A percentile compares a stretch with the other conserved stretches of the same genome.
These are phyloP conservation scores for Callospermophilus lateralis DNA, from an alignment of 2,113 vertebrate species.

Conservation along the genomic window DNA sequence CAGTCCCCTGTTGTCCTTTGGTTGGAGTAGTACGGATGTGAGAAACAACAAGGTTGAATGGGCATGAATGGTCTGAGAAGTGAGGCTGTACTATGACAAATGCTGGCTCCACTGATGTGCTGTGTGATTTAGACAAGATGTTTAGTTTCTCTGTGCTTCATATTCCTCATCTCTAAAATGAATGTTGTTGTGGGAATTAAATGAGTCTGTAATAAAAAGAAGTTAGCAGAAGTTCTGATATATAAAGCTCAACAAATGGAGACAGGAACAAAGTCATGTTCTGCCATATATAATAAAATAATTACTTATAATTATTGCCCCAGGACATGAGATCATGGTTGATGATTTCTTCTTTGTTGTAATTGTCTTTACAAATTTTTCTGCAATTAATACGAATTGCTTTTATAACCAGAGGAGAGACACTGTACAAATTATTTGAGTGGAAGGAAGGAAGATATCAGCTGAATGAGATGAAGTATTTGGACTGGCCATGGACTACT, in stretches of 20 bases:
- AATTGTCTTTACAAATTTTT: conserved; percentile 15
- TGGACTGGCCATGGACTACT: not conserved
- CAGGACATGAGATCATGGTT: not conserved
- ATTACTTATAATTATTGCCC: not conserved
- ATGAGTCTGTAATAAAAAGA: not conserved
- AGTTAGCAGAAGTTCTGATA: not conserved
- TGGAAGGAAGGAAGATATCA: not conserved
- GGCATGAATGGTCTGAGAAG: not conserved
- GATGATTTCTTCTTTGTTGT: conserved; percentile 32
- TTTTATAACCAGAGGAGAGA: conserved; percentile 14
- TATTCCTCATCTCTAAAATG: not conserved
- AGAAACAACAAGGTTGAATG: not conserved
- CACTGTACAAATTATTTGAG: not conserved
- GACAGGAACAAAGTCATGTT: not conserved
- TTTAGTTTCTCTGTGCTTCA: not conserved
- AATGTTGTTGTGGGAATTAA: not conserved
- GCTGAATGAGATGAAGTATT: not conserved
- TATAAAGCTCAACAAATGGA: not conserved
- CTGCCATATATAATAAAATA: not conserved
- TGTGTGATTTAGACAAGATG: not conserved
- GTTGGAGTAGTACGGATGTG: not conserved
- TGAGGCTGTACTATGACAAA: not conserved
- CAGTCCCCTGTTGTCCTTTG: not conserved
- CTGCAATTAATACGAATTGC: not conserved
- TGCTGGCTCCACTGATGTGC: not conserved